phyloP scores from a whole-genome alignment of 1,140 invertebrate species.

The Temnothorax curvispinosus region DNA sequence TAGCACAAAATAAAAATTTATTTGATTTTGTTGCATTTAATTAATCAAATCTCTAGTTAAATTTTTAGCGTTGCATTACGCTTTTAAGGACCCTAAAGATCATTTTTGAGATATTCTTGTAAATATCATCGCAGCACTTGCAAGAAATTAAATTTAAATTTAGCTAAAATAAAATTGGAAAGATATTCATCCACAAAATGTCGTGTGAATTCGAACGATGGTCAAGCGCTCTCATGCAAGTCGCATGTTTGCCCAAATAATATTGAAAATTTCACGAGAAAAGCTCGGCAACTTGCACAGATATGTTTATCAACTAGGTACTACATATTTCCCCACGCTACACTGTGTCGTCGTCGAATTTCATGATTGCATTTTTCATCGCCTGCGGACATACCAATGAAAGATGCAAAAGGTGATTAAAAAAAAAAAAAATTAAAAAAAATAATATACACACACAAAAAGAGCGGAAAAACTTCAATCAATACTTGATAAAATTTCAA shows the following conservation, averaged over 20 bases:
- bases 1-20: background rate
- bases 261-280: slow-evolving; percentile 44
- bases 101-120: background rate
- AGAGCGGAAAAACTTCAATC: background rate
- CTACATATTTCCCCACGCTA: slow-evolving; percentile 12
- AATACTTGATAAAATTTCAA: slow-evolving; percentile 6
- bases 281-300: slow-evolving; percentile 13
- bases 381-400: background rate
- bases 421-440: slow-evolving; percentile 25
- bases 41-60: background rate
- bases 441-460: slow-evolving; percentile 29
- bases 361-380: slow-evolving; percentile 47
- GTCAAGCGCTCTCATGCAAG: background rate
- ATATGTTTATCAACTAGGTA: slow-evolving; percentile 28
- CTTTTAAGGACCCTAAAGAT: background rate
- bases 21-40: background rate
- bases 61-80: background rate
- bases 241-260: background rate
- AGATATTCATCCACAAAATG: background rate
- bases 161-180: background rate
- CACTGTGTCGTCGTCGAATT: slow-evolving; percentile 35
- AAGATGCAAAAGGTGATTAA: slow-evolving; percentile 28
- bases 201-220: background rate
- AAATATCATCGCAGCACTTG: background rate
- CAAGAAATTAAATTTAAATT: slow-evolving; percentile 11